Base-by-base conservation (phyloP, 2,113 vertebrate species). In the Oophaga pumilio region DNA sequence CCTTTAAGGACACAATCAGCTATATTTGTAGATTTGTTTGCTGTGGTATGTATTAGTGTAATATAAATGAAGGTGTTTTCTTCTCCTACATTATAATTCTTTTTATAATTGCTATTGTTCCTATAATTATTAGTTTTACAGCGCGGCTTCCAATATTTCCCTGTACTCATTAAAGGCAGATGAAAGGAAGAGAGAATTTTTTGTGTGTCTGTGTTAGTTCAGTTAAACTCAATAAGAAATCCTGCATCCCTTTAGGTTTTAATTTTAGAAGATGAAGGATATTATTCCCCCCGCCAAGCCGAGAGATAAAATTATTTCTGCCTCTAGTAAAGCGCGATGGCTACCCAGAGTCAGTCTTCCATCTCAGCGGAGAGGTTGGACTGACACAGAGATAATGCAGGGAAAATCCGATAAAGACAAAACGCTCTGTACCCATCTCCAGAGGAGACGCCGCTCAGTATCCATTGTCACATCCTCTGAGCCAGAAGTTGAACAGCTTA, bases 311-410 rank as follows among this genome's bases (percentile, higher is more conserved):
- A 82, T 22, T 11, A 15, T 68, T 50, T 43, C 60, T 49, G 80
- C 80, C 43, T 66, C 62, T 52, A 62, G 59, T 83, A 83, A 50
- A 17, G 62, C 22, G n/a, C n/a, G 6, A 28, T 83, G 81, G 74
- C 85, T 78, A 60, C 74, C 74, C 22, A 33, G 85, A 86, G 57
- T 66, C 57, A 78, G 57, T 86, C 85, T 78, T 86, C 73, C 33
- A 78, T 64, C 85, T 86, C 85, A 78, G 85, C 17, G 49, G 74
- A 86, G 74, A 86, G 85, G 74, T 86, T 78, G 85, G 76, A 78
- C 85, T 78, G 85, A 86, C 85, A 86, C 85, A 68, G 85, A 86
- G 85, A 86, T 77, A 86, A 86, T 86, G 74, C 74, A 66, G 20
- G 33, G 85, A 78, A 49, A 78, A 86, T 86, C 85, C 74, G 74